Evolutionary conservation across 2,113 vertebrate species (phyloP), one percentile per base, ranked within the genome.

Genomic region (Ornithorhynchus anatinus): DNA sequence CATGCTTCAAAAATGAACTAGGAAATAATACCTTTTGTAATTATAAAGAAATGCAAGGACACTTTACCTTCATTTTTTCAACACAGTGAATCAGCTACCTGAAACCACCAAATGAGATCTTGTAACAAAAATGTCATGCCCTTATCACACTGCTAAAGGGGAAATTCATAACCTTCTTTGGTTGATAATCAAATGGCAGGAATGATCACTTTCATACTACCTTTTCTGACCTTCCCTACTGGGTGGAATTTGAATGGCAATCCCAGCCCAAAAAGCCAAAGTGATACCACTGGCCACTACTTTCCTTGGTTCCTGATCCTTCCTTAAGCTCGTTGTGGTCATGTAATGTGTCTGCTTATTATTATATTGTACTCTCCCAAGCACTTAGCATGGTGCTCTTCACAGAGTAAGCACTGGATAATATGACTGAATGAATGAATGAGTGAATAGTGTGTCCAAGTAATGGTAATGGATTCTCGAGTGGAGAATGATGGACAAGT

Each of bases 111-210:
- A 77, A 74, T 22, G 65, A 70, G 36, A 47, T 50, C 6, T 16
- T 44, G 25, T 25, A 81, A 51, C 39, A 66, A 44, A 80, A 68
- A 54, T 63, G 42, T 13, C 37, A 56, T 59, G 44, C 58, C 39
- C 31, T 85, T 59, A 51, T 38, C 43, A 58, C 23, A 70, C 10
- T 58, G 25, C 19, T 36, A 13, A 75, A 48, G 1, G 25, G 35
- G 25, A 70, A 70, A 52, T 35, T 57, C 25, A 48, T 42, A 43
- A 15, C 22, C 42, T 68, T 37, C n/a, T 72, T 57, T 63, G 31
- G 32, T 20, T 59, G 7, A 48, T 65, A 79, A 75, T 69, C 27
- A 57, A 23, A 19, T 32, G 33, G n/a, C 57, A 65, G 37, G 20
- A 32, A 50, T 6, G 27, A 62, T 25, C 54, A 27, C 16, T 63